phyloP scores from a whole-genome alignment of 2,888 invertebrate genomes.

The Orthosia gothica region DNA sequence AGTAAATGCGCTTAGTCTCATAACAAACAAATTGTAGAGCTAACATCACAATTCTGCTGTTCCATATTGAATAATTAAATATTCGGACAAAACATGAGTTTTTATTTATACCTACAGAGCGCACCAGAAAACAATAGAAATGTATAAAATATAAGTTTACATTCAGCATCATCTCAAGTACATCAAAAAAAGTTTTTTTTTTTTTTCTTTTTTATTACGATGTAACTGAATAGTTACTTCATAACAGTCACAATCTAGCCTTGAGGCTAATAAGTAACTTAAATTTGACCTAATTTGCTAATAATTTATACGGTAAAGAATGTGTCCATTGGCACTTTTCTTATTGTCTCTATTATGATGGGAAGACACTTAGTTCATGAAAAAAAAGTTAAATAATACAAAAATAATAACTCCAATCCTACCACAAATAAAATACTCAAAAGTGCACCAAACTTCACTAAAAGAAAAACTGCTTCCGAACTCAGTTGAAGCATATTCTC shows the following conservation, averaged over 20 bases:
- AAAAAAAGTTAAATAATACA: no score
- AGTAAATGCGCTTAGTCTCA: neutral
- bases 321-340: no score
- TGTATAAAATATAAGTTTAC: neutral
- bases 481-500: constrained; percentile 33
- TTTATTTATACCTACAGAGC: neutral
- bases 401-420: neutral
- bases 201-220: no score
- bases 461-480: constrained; percentile 20
- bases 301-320: no score
- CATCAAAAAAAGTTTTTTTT: no score
- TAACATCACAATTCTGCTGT: neutral
- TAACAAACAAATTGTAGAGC: neutral
- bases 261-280: no score
- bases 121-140: neutral
- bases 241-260: no score
- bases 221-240: no score
- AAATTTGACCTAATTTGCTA: no score
- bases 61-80: neutral
- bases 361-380: no score
- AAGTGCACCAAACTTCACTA: neutral
- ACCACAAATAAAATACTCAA: neutral
- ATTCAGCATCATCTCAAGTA: neutral
- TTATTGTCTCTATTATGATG: no score
- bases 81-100: neutral